Percentiles rank a stretch among this genome's conserved stretches.
These are phyloP conservation scores for Sarotherodon lohbergeri DNA, from an alignment of 2,113 vertebrate species.

Conservation along the genomic window DNA sequence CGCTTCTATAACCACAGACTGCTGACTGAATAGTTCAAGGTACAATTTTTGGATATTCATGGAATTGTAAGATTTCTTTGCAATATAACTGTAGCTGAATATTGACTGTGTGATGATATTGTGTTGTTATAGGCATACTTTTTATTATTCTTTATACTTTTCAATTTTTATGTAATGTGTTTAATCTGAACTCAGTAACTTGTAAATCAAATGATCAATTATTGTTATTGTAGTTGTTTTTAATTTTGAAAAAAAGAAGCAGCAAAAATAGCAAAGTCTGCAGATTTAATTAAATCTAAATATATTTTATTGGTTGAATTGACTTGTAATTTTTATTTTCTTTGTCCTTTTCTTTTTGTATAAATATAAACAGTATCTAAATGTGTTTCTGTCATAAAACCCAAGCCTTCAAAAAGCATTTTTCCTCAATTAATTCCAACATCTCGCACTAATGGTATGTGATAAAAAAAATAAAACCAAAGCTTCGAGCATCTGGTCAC, in stretches of 20 bases:
- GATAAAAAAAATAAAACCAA: neutral
- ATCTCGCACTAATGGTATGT: neutral
- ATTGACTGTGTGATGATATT: neutral
- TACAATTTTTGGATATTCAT: neutral
- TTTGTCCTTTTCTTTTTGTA: neutral
- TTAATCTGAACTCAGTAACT: neutral
- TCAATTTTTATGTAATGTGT: rapidly evolving
- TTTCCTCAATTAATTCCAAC: neutral
- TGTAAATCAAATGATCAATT: neutral
- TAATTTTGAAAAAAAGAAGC: rapidly evolving
- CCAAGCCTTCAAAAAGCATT: neutral
- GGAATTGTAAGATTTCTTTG: rapidly evolving
- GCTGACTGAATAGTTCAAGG: rapidly evolving
- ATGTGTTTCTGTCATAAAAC: neutral
- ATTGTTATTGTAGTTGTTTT: neutral
- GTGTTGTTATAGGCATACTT: rapidly evolving
- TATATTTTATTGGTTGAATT: neutral
- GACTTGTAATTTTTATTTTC: neutral
- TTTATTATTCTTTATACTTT: neutral
- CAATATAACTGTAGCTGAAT: rapidly evolving
- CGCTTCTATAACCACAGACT: rapidly evolving
- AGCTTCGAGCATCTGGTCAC: neutral
- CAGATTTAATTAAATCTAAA: neutral
- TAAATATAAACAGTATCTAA: neutral
- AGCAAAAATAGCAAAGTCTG: neutral